Percentiles rank a stretch among this genome's conserved stretches.
These are phyloP conservation scores for Drosophila fulvimacula DNA, from an alignment of 2,888 invertebrate species.

Conservation along the genomic window DNA sequence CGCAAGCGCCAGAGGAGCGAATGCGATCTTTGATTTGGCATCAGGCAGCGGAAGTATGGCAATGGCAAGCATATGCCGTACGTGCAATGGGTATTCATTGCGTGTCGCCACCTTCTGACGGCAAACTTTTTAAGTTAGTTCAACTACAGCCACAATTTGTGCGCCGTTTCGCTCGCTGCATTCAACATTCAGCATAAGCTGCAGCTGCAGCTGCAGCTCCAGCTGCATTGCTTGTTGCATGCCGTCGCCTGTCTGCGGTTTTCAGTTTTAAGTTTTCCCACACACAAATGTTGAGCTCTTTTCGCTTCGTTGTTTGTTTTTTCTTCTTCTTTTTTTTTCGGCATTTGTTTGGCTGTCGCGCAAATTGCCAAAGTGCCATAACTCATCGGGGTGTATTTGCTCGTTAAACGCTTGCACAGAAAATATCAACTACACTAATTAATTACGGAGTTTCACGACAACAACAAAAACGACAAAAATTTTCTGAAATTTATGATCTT, in stretches of 20 bases:
- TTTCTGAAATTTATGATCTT: neutral
- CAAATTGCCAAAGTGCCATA: conserved; percentile 17
- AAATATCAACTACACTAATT: conserved; percentile 18
- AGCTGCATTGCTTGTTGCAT: conserved; percentile 8
- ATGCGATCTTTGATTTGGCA: conserved; percentile 43
- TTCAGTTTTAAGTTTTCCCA: conserved; percentile 15
- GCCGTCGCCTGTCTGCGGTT: conserved; percentile 19
- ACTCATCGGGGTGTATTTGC: conserved; percentile 5
- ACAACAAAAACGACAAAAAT: neutral
- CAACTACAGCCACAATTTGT: conserved; percentile 14
- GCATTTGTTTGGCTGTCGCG: conserved; percentile 9
- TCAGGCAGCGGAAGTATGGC: conserved; percentile 3
- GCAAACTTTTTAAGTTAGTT: conserved; percentile 10
- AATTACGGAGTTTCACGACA: neutral
- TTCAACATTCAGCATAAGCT: conserved; percentile 5
- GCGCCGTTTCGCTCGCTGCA: neutral
- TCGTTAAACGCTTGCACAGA: conserved; percentile 2
- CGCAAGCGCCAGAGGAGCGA: neutral
- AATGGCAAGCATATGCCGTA: conserved; percentile 35
- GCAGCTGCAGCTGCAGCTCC: neutral
- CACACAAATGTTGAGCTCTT: neutral
- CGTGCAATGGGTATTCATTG: conserved; percentile 30
- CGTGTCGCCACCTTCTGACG: conserved; percentile 11
- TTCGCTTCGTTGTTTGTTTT: neutral
- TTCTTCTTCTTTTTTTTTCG: neutral